phyloP scores from a whole-genome alignment of 2,113 vertebrate species.

The Sinosuthora webbiana region DNA sequence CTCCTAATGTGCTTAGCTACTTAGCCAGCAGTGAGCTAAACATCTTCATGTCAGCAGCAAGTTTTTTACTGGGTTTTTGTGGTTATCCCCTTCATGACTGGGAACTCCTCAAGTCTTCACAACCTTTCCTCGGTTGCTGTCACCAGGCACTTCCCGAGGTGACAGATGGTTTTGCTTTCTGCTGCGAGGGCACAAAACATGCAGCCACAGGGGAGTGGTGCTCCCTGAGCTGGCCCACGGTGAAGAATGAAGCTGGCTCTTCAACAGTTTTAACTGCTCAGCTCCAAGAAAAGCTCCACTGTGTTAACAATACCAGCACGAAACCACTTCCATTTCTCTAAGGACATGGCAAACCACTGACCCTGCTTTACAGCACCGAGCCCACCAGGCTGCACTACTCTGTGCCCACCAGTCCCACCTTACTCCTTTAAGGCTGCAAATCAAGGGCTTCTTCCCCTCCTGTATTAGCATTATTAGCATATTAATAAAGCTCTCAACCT shows the following conservation, averaged over 20 bases:
- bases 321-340: neutral
- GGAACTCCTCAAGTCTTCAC: neutral
- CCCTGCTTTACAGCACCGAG: neutral
- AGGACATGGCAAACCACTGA: neutral
- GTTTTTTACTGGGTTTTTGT: neutral
- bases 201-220: rapidly evolving
- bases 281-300: neutral
- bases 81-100: neutral
- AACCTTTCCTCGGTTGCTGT: rapidly evolving
- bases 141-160: neutral
- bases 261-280: neutral
- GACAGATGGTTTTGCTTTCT: neutral
- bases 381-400: neutral
- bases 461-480: neutral
- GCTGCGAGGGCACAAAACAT: neutral
- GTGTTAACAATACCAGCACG: neutral
- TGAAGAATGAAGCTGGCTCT: neutral
- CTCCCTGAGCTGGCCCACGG: rapidly evolving
- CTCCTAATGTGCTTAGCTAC: neutral
- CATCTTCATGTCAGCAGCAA: neutral
- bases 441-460: neutral
- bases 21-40: neutral
- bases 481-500: neutral
- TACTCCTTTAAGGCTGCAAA: neutral
- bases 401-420: neutral